Evolutionary conservation across 2,797 vertebrate species (phyloP).

Genomic region (Pantherophis alleghaniensis): DNA sequence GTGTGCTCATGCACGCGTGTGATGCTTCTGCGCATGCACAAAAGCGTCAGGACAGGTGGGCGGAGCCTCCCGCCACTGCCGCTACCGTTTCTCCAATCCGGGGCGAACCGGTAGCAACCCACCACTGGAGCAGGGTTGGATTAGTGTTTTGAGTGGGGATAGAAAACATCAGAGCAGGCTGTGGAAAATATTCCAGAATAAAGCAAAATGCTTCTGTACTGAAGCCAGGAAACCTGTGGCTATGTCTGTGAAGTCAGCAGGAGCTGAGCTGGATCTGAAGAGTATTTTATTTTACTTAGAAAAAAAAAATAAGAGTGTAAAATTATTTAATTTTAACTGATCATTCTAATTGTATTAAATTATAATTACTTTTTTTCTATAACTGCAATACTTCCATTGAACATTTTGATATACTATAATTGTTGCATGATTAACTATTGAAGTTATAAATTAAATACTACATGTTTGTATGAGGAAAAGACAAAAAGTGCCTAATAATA

Average conservation of each 20-base stretch:
- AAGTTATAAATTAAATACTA: background rate
- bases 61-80: too few relatives aligned
- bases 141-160: background rate
- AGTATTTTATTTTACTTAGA: background rate
- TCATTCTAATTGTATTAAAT: background rate
- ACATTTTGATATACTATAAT: background rate
- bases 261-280: background rate
- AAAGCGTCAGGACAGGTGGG: too few relatives aligned
- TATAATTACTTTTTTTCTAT: background rate
- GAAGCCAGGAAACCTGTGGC: background rate
- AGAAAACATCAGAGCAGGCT: background rate
- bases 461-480: background rate
- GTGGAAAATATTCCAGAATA: background rate
- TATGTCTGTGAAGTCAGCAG: background rate
- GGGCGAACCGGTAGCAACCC: too few relatives aligned
- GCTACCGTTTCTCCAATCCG: too few relatives aligned
- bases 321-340: background rate
- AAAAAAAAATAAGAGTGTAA: background rate
- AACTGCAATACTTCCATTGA: background rate
- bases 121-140: background rate
- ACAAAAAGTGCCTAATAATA: background rate
- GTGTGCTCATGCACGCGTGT: too few relatives aligned
- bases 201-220: background rate
- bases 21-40: too few relatives aligned
- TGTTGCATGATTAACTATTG: background rate